Conservation (phyloP, 2,797 vertebrate species). For the Protosalanx chinensis region DNA sequence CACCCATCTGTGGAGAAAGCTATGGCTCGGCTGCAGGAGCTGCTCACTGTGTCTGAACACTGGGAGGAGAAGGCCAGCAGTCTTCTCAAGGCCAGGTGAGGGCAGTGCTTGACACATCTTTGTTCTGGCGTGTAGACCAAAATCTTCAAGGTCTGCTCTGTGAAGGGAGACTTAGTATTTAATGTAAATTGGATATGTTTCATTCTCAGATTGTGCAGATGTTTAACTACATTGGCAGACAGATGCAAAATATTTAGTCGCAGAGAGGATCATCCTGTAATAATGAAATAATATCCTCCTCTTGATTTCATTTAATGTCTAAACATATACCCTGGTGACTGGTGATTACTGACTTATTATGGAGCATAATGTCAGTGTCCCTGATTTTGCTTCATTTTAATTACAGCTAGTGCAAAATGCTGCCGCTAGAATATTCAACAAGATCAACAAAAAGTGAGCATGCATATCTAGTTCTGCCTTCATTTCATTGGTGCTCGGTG, state of each 20-base stretch:
- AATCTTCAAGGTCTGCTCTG: constrained; percentile 2
- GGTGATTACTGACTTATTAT: constrained; percentile 46
- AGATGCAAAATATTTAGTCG: not conserved
- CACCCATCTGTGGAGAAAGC: constrained; percentile 87
- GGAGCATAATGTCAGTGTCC: constrained; percentile 57
- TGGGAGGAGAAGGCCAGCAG: constrained; percentile 92
- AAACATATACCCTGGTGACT: constrained; percentile 55
- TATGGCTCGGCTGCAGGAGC: constrained; percentile 92
- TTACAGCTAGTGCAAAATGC: constrained; percentile 72
- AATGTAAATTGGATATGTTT: not conserved
- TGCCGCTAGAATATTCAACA: constrained; percentile 70
- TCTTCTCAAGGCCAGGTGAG: constrained; percentile 90
- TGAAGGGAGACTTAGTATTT: not conserved
- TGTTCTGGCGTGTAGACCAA: not conserved
- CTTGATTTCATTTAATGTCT: constrained; percentile 21
- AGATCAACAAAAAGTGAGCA: constrained; percentile 75
- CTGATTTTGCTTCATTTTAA: constrained; percentile 72
- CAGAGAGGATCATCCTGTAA: not conserved
- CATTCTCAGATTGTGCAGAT: not conserved
- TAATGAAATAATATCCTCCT: not conserved
- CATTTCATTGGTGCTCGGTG: constrained; percentile 59
- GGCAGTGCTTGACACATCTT: constrained; percentile 9
- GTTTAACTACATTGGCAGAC: not conserved
- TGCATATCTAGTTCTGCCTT: constrained; percentile 66
- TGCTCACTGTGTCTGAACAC: constrained; percentile 90